phyloP scores from a whole-genome alignment of 1,140 invertebrate species.

The Planococcus citri region DNA sequence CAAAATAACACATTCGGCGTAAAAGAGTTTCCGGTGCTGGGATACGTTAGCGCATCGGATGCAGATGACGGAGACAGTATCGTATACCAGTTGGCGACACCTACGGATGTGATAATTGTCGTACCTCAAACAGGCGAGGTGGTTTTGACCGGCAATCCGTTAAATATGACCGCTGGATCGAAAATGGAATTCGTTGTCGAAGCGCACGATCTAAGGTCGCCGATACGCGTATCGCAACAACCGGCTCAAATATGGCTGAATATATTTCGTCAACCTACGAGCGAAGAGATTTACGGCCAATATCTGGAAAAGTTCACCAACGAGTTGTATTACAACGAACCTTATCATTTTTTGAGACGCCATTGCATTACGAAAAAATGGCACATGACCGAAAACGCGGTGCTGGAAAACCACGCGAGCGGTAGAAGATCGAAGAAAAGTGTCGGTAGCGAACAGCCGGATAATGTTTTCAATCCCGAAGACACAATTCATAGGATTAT shows the following conservation, averaged over 20 bases:
- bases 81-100: conserved; percentile 63
- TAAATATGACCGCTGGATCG: conserved; percentile 39
- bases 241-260: conserved; percentile 62
- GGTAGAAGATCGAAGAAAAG: conserved; percentile 43
- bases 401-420: conserved; percentile 34
- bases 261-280: background rate
- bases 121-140: conserved; percentile 85
- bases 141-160: conserved; percentile 61
- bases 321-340: conserved; percentile 38
- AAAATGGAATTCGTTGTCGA: conserved; percentile 57
- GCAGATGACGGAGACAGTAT: conserved; percentile 79
- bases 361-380: conserved; percentile 3
- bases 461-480: background rate
- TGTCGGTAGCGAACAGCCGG: conserved; percentile 31
- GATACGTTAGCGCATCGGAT: conserved; percentile 66
- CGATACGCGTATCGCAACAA: conserved; percentile 45
- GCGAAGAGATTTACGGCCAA: background rate
- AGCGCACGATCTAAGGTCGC: conserved; percentile 65
- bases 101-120: conserved; percentile 66
- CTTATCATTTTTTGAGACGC: background rate
- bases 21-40: conserved; percentile 65
- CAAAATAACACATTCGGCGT: conserved; percentile 34
- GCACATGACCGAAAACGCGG: background rate
- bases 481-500: conserved; percentile 43
- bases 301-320: background rate